Percentiles rank a stretch among this genome's conserved stretches.
Evolutionary conservation across 92 coral and sea anemone species (phyloP).

Genomic region (Parazoanthus atlanticus): DNA sequence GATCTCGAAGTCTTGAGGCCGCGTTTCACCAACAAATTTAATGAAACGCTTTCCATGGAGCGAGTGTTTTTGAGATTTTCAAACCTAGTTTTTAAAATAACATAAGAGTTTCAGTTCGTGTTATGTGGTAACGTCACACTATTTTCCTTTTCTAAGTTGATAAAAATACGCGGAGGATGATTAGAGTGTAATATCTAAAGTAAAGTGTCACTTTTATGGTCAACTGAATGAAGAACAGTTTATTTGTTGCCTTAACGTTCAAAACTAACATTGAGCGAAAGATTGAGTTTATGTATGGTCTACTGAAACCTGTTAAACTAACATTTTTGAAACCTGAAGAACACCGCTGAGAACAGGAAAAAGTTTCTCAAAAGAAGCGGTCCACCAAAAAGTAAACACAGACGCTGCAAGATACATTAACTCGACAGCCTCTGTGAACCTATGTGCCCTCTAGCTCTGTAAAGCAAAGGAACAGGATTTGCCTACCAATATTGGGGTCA

Average conservation of each 20-base stretch:
- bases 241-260: neutral
- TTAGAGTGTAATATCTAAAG: neutral
- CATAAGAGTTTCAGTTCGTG: neutral
- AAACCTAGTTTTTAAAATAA: neutral
- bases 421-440: neutral
- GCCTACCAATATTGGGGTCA: conserved; percentile 84
- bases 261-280: neutral
- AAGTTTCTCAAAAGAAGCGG: neutral
- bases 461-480: neutral
- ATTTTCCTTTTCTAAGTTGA: neutral
- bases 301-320: neutral
- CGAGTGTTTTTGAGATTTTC: too few relatives aligned
- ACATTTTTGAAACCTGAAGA: neutral
- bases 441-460: neutral
- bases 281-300: neutral
- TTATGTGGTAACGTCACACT: neutral
- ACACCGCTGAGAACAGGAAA: neutral
- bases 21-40: neutral
- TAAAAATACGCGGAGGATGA: neutral
- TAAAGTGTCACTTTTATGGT: neutral
- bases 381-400: conserved; percentile 1
- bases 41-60: neutral
- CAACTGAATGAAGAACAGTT: neutral
- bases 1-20: neutral
- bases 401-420: neutral